Evolutionary conservation across 2,888 invertebrate species (phyloP).

Genomic region (Eucera pruinosa): DNA sequence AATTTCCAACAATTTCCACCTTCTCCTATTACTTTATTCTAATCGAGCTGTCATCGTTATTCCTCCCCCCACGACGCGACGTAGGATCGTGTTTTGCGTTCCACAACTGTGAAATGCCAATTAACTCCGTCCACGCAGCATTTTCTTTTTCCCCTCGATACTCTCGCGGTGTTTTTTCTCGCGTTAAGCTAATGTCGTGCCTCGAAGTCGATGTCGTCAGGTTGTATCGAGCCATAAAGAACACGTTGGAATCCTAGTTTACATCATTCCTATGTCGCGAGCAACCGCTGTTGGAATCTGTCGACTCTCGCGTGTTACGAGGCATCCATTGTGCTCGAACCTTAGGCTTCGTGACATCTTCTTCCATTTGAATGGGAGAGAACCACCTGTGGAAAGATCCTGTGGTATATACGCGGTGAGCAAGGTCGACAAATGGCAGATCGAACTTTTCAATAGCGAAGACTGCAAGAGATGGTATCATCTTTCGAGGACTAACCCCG

Average conservation of each 20-base stretch:
- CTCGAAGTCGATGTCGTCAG: constrained; percentile 17
- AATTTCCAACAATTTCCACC: constrained; percentile 9
- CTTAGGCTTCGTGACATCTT: constrained; percentile 33
- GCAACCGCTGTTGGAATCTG: constrained; percentile 41
- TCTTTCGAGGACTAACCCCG: too few relatives aligned
- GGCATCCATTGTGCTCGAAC: constrained; percentile 31
- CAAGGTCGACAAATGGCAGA: constrained; percentile 58
- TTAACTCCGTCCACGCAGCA: constrained; percentile 39
- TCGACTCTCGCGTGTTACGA: constrained; percentile 30
- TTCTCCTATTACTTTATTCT: constrained; percentile 13
- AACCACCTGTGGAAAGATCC: constrained; percentile 34
- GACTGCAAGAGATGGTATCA: neutral
- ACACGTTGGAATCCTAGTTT: constrained; percentile 56
- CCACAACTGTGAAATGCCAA: constrained; percentile 25
- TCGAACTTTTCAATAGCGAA: neutral
- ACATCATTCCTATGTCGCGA: constrained; percentile 46
- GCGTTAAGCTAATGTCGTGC: constrained; percentile 29
- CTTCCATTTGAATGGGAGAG: constrained; percentile 12
- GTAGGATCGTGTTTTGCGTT: constrained; percentile 28
- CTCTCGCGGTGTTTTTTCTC: neutral
- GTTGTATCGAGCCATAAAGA: constrained; percentile 46
- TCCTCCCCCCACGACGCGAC: constrained; percentile 8
- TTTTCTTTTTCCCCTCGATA: neutral
- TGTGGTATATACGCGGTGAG: constrained; percentile 9
- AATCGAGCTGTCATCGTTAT: constrained; percentile 39